Percentiles rank a stretch among this genome's conserved stretches.
Conservation (phyloP, 1,140 invertebrate genomes). For the Bombus waltoni region DNA sequence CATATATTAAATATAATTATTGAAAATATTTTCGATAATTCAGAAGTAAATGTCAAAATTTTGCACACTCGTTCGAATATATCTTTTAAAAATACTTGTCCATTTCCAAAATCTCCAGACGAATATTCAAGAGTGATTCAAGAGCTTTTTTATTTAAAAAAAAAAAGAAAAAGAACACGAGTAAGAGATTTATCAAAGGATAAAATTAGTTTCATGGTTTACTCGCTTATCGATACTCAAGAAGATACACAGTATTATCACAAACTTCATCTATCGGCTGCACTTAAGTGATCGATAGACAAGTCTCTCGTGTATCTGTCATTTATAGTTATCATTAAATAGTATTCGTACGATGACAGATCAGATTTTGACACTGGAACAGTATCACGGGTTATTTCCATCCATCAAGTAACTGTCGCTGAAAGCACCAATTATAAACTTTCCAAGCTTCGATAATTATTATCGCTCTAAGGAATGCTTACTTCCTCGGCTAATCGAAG, state of each 20-base stretch:
- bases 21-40: too few relatives aligned
- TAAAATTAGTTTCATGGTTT: not conserved
- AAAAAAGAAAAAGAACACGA: too few relatives aligned
- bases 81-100: too few relatives aligned
- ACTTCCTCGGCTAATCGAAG: not conserved
- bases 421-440: conserved; percentile 2
- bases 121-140: too few relatives aligned
- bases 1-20: too few relatives aligned
- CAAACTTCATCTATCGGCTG: not conserved
- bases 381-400: not conserved
- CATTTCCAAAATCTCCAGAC: too few relatives aligned
- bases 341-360: conserved; percentile 11
- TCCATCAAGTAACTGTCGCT: conserved; percentile 1
- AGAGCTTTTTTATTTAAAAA: too few relatives aligned
- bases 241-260: not conserved
- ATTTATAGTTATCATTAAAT: not conserved
- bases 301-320: not conserved
- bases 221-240: not conserved
- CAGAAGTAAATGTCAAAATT: too few relatives aligned
- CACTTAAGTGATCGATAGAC: not conserved
- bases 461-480: not conserved
- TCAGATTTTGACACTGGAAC: not conserved
- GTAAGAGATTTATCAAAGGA: not conserved
- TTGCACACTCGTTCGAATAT: too few relatives aligned
- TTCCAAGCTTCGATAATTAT: not conserved